These are phyloP conservation scores for Hypselothyrea guttata DNA, from an alignment of 2,888 invertebrate genomes.

Conservation along the genomic window DNA sequence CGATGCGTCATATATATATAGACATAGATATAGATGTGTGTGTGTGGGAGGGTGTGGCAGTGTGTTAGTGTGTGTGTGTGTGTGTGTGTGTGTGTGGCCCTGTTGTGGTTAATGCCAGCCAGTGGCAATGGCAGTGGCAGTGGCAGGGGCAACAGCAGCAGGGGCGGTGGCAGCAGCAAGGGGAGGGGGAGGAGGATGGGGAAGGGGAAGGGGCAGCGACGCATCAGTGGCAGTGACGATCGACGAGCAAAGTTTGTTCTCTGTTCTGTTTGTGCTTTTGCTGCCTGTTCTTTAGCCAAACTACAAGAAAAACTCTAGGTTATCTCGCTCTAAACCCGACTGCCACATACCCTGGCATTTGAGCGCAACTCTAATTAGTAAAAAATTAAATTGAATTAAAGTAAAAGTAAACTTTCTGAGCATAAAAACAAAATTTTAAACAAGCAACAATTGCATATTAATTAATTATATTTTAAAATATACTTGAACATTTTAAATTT, in stretches of 20 bases:
- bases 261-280: slow-evolving; percentile 8
- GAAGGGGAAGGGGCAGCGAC: not conserved
- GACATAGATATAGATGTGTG: slow-evolving; percentile 29
- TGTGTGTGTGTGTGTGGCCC: slow-evolving; percentile 26
- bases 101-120: slow-evolving; percentile 36
- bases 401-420: too few relatives aligned
- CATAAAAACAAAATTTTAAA: too few relatives aligned
- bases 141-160: not conserved
- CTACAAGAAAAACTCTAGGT: slow-evolving; percentile 2
- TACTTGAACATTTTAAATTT: too few relatives aligned
- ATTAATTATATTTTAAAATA: too few relatives aligned
- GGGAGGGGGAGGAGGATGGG: not conserved
- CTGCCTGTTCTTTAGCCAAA: slow-evolving; percentile 19
- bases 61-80: not conserved
- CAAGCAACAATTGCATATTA: too few relatives aligned
- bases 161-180: not conserved
- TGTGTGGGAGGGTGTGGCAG: slow-evolving; percentile 37
- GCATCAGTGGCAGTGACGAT: slow-evolving; percentile 31
- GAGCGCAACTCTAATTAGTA: too few relatives aligned
- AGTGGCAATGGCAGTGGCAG: slow-evolving; percentile 11
- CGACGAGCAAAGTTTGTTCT: slow-evolving; percentile 36
- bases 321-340: too few relatives aligned
- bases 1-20: slow-evolving; percentile 60
- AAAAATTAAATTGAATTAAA: too few relatives aligned
- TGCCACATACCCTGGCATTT: slow-evolving; percentile 13